Evolutionary conservation across 2,113 vertebrate genomes (phyloP).

Genomic region (Xiphias gladius): DNA sequence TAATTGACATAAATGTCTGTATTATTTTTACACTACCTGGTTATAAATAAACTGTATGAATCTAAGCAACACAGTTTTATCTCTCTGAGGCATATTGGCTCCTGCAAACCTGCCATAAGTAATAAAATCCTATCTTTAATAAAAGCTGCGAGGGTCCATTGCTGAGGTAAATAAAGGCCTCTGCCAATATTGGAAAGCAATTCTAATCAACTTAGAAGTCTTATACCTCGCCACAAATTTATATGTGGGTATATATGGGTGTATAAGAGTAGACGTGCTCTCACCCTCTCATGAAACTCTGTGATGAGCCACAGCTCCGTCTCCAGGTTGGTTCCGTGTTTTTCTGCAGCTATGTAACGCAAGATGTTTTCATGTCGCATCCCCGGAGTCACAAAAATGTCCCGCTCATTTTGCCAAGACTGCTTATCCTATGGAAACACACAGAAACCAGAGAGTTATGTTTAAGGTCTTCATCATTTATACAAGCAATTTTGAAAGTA

Average conservation of each 20-base stretch:
- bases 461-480: neutral
- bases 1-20: conserved; percentile 10
- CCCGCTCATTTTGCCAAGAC: conserved; percentile 98
- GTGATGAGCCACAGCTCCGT: conserved; percentile 97
- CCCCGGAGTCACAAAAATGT: conserved; percentile 94
- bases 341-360: conserved; percentile 96
- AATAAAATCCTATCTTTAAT: conserved; percentile 57
- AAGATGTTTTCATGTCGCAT: conserved; percentile 97
- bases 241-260: neutral
- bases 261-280: conserved; percentile 2
- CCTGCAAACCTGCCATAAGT: conserved; percentile 4
- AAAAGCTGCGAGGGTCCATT: conserved; percentile 43
- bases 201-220: conserved; percentile 20
- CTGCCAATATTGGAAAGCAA: conserved; percentile 53
- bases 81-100: conserved; percentile 11
- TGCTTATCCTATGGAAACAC: conserved; percentile 90
- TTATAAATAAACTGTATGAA: neutral
- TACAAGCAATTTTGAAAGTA: conserved; percentile 1
- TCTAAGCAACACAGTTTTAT: neutral
- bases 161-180: conserved; percentile 52
- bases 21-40: conserved; percentile 13
- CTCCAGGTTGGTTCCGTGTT: conserved; percentile 94
- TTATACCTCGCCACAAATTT: conserved; percentile 1
- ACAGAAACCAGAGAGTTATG: neutral
- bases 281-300: conserved; percentile 96